Evolutionary conservation across 2,113 vertebrate genomes (phyloP), one percentile per base, ranked within the genome.

Genomic region (Tursiops truncatus): DNA sequence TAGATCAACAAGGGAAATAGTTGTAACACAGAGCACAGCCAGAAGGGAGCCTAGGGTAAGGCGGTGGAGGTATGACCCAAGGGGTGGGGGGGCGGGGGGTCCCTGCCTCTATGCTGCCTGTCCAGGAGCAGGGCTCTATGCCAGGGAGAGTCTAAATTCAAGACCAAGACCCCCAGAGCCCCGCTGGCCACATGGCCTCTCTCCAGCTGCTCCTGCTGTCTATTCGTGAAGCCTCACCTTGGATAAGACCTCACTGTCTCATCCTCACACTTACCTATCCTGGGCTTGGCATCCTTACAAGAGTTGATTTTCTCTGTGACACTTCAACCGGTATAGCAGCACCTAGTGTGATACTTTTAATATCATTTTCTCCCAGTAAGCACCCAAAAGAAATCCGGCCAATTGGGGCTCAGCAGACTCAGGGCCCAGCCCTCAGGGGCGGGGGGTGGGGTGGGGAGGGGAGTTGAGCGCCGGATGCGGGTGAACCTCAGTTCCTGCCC

Each of bases 221-320:
- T 17, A 4, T 33, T 3, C n/a, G 28, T 1, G 63, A 41, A 70
- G 53, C 50, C 31, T 28, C 25, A 0, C 13, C 71, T 86, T 18
- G 23, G 63, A 20, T 2, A 4, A 71, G 9, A 21, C 53, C 21
- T 12, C 67, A 2, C n/a, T 0, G 8, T n/a, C 47, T 56, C 36
- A 6, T 6, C 28, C 60, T 76, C 60, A 12, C 2, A 0, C 23
- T 33, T 1, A 8, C n/a, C 31, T n/a, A 11, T 4, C 47, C 5
- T 4, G 6, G n/a, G 23, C 71, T 18, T 21, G 67, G 60, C 33
- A 7, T 76, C 58, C 50, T 47, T 3, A 7, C 26, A 23, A 14
- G 23, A 56, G 82, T 1, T 28, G 31, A 21, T 63, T 95, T 73
- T 58, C 21, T 60, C 91, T 1, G 3, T 6, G 53, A 70, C 12